Percentiles rank a stretch among this genome's conserved stretches.
phyloP scores from a whole-genome alignment of 2,113 vertebrate genomes.

The Lampris incognitus region DNA sequence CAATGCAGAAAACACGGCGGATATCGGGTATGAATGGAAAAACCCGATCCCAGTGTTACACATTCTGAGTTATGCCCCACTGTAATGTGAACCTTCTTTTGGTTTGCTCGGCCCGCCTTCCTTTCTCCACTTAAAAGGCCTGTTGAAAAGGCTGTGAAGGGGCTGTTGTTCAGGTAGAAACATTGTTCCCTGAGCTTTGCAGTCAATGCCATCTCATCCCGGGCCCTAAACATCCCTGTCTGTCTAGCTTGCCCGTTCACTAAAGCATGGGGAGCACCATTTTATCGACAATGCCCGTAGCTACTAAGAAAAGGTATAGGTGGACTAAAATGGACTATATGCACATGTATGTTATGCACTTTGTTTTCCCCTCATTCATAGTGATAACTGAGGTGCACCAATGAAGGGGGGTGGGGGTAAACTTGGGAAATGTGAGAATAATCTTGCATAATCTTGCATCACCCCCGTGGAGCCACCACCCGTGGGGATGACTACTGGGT shows the following conservation, averaged over 20 bases:
- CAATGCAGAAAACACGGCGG: neutral
- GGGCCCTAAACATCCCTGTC: constrained; percentile 9
- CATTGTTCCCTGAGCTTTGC: constrained; percentile 29
- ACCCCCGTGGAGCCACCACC: too few relatives aligned
- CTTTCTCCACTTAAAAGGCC: constrained; percentile 17
- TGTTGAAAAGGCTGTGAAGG: constrained; percentile 30
- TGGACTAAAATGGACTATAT: neutral
- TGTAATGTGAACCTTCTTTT: neutral
- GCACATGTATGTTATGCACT: too few relatives aligned
- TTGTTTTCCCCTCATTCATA: too few relatives aligned
- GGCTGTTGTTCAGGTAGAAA: constrained; percentile 45
- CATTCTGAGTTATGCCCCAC: neutral
- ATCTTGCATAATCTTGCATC: too few relatives aligned
- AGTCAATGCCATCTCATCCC: constrained; percentile 15
- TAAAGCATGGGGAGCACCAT: neutral
- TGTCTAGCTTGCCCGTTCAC: constrained; percentile 5
- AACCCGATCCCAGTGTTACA: neutral
- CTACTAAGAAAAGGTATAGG: neutral
- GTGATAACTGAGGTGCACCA: too few relatives aligned
- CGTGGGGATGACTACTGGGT: too few relatives aligned
- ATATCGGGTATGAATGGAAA: neutral
- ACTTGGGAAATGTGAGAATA: too few relatives aligned
- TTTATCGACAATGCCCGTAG: neutral
- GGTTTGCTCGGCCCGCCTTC: constrained; percentile 18
- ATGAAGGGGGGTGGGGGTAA: too few relatives aligned